Base-by-base conservation (phyloP, 1,140 invertebrate species). In the Drosophila sp. region DNA sequence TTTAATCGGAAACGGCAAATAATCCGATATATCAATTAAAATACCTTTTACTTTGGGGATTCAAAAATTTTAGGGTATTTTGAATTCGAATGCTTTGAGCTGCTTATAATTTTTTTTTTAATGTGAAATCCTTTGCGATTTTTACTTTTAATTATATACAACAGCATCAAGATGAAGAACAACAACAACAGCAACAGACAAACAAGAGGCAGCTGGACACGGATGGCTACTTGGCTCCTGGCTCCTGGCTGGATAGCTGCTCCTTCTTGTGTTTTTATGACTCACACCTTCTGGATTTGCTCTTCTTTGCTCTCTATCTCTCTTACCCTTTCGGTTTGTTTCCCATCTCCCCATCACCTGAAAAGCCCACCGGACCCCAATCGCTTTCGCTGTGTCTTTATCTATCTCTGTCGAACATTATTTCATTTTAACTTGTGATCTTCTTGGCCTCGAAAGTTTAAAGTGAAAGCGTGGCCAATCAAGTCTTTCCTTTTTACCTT, bases 71-170 rank as follows among this genome's bases (percentile, higher is more conserved):
- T 47, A 60, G 40, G 40, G 44, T 64, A 50, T 50, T 10, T 8
- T 6, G 2, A 1, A 8, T 25, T 8, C 63, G 54, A 25, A 8
- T 25, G 5, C 10, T 3, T 47, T 23, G 17, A 27, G 23, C 25
- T 4, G 23, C 7, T 47, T 47, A 5, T 2, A 3, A 3, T 50
- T 50, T 50, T 27, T 47, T 25, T 47, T 50, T 50, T 11, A 10
- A 50, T 27, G 25, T 10, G 25, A 50, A 50, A 50, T 50, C 44
- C 44, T 50, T 10, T 50, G 44, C 44, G 44, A 50, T 50, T 80
- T 84, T 74, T 78, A 76, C 70, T 82, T 86, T 86, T 86, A 86
- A 86, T 87, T 86, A 86, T 85, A 70, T 78, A 72, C 74, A 76
- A 86, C 81, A 81, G 76, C 70, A 82, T 61, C 57, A 71, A 41